Evolutionary conservation across 2,113 vertebrate genomes (phyloP).

Genomic region (Felis chaus): DNA sequence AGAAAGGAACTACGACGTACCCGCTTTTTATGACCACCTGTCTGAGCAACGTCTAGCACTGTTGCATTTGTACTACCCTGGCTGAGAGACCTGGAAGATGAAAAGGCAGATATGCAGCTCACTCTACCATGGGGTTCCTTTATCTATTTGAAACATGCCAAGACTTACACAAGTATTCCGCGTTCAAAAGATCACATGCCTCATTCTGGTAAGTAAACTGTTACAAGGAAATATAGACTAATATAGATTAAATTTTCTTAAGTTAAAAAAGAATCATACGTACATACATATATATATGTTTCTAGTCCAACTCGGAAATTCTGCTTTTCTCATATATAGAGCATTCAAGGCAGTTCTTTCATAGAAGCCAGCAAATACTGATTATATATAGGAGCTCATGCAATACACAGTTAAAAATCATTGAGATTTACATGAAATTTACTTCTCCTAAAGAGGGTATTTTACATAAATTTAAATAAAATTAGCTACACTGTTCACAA

Average conservation of each 20-base stretch:
- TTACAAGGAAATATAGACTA: constrained; percentile 64
- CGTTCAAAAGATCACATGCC: constrained; percentile 81
- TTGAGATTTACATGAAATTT: constrained; percentile 28
- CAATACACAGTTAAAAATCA: constrained; percentile 69
- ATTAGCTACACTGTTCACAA: neutral
- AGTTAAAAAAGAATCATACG: constrained; percentile 58
- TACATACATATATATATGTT: constrained; percentile 51
- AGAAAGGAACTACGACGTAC: constrained; percentile 98
- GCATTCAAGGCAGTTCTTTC: constrained; percentile 71
- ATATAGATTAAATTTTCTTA: constrained; percentile 55
- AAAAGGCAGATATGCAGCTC: constrained; percentile 63
- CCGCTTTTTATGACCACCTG: constrained; percentile 96
- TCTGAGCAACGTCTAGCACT: constrained; percentile 95
- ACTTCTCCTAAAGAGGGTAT: neutral
- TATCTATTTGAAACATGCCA: constrained; percentile 48
- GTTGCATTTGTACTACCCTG: constrained; percentile 96
- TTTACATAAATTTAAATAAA: constrained; percentile 33
- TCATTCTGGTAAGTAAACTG: constrained; percentile 84
- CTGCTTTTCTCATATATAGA: constrained; percentile 70
- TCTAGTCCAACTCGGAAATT: constrained; percentile 59
- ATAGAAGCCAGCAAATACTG: constrained; percentile 67
- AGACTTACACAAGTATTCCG: constrained; percentile 73
- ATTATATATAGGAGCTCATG: constrained; percentile 82
- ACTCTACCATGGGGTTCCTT: neutral
- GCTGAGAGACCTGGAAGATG: constrained; percentile 92